Evolutionary conservation across 1,140 invertebrate species (phyloP).

Genomic region (Bombus waltoni): DNA sequence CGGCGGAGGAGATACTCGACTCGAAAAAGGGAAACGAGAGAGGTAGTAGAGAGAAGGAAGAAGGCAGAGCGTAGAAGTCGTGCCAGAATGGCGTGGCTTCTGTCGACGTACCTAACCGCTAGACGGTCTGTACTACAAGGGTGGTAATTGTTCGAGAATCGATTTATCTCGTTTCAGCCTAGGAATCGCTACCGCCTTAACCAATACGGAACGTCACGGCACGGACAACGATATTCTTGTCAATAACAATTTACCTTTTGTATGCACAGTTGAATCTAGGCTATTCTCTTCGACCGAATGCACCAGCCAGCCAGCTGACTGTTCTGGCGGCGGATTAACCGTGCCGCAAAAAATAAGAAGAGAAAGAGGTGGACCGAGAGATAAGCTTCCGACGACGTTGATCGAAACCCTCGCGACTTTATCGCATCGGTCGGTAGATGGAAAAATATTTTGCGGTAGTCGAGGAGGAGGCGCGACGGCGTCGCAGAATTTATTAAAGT

Average conservation of each 20-base stretch:
- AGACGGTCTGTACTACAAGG: slow-evolving; percentile 46
- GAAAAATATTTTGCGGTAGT: slow-evolving; percentile 6
- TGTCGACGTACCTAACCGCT: slow-evolving; percentile 33
- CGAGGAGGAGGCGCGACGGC: neutral
- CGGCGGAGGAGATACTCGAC: neutral
- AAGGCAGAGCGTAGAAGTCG: slow-evolving; percentile 8
- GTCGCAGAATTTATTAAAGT: slow-evolving; percentile 34
- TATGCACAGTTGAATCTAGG: slow-evolving; percentile 36
- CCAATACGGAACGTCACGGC: slow-evolving; percentile 46
- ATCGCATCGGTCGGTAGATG: neutral
- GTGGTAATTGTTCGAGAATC: slow-evolving; percentile 64
- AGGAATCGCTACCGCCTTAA: slow-evolving; percentile 56
- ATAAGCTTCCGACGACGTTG: neutral
- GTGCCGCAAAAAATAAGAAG: no score
- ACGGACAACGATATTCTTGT: slow-evolving; percentile 61
- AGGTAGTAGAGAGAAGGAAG: neutral
- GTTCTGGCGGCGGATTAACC: neutral
- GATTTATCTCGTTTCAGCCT: slow-evolving; percentile 60
- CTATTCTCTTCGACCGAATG: slow-evolving; percentile 3
- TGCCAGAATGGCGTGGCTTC: slow-evolving; percentile 35
- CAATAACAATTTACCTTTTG: slow-evolving; percentile 63
- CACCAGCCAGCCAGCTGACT: neutral
- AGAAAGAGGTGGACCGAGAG: no score
- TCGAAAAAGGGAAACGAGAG: neutral
- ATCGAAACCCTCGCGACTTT: neutral